Base-by-base conservation (phyloP, 2,113 vertebrate genomes). In the Apteryx owenii region DNA sequence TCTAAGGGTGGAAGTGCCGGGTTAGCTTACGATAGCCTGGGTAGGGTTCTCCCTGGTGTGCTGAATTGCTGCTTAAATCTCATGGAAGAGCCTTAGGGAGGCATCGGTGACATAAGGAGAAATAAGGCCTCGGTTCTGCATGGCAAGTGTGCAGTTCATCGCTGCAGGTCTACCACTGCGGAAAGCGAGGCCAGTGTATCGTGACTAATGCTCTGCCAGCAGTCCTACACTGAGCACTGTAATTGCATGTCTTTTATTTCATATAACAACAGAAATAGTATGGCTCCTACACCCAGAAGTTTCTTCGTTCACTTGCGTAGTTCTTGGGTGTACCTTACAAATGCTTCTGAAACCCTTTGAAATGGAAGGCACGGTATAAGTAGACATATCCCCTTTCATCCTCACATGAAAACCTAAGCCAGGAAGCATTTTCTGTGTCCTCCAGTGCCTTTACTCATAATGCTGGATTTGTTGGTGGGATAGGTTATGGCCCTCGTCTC, bases 91-190 rank as follows among this genome's bases (percentile, higher is more conserved):
- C 46, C 11, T 9, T 50, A 3, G 33, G 69, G 78, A 14, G 51
- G 11, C 5, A 0, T 2, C 2, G 0, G 25, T 53, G 51, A 2
- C 0, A 0, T 1, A 9, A n/a, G 48, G 50, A 12, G 12, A 20
- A 42, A 16, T 8, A 25, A 1, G 0, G 28, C 40, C 72, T 38
- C 1, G 0, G 17, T 7, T 5, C 2, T 0, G 0, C 14, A 0
- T 7, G 50, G 0, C 7, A 28, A 48, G 36, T 22, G 51, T 44
- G 20, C n/a, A 16, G 2, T 16, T 12, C 15, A 23, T 3, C 0
- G 0, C 13, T 33, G 51, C 38, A 68, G 4, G 0, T 9, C 21
- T 20, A 12, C 14, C 65, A 70, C 0, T 33, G 29, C 17, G 4
- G 5, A 23, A 23, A 60, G 36, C 0, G 0, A 62, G 11, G 12